Evolutionary conservation across 2,113 vertebrate species (phyloP).

Genomic region (Neolamprologus hecqui): DNA sequence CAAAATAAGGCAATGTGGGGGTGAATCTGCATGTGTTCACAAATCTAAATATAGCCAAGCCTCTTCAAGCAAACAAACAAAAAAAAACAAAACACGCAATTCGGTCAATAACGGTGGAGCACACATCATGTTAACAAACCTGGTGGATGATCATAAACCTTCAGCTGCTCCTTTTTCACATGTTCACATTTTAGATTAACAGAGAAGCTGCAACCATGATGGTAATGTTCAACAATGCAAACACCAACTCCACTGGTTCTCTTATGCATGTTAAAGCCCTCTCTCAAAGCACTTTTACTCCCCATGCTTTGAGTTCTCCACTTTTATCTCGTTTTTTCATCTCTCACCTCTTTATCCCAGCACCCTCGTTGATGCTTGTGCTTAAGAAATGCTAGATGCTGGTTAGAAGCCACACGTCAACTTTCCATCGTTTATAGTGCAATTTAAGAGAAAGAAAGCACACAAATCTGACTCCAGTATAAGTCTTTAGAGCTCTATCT

Average conservation of each 20-base stretch:
- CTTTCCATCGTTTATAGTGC: background rate
- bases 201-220: background rate
- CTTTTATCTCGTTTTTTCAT: background rate
- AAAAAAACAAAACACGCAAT: background rate
- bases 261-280: background rate
- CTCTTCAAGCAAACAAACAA: background rate
- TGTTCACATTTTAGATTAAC: background rate
- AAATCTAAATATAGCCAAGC: background rate
- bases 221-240: background rate
- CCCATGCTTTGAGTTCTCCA: background rate
- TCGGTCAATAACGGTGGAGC: background rate
- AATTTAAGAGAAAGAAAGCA: background rate
- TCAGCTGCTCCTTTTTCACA: background rate
- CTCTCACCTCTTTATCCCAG: background rate
- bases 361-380: background rate
- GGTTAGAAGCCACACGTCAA: background rate
- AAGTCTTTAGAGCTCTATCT: background rate
- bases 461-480: background rate
- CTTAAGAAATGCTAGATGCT: background rate
- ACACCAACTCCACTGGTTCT: background rate
- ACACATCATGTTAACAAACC: background rate
- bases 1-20: background rate
- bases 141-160: background rate
- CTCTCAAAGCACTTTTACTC: background rate
- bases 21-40: background rate